phyloP scores from a whole-genome alignment of 2,888 invertebrate genomes.

The Oscheius sp. region DNA sequence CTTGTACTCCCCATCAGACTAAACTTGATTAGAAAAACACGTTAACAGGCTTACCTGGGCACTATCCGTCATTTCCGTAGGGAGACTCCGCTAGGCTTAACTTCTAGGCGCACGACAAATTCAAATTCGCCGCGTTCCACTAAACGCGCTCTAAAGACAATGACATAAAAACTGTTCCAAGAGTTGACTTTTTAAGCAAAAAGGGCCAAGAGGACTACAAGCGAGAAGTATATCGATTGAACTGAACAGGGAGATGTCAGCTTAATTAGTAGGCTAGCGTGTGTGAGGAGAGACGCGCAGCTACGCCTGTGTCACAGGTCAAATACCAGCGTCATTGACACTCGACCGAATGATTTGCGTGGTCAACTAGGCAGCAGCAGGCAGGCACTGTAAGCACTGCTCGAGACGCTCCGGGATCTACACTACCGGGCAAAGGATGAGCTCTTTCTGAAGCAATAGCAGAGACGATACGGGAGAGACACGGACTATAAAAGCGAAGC shows the following conservation, averaged over 20 bases:
- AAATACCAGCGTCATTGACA: conserved; percentile 26
- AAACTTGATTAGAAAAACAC: neutral
- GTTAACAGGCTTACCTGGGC: neutral
- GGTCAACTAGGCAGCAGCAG: too few relatives aligned
- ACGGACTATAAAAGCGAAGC: too few relatives aligned
- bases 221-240: conserved; percentile 3
- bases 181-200: neutral
- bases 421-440: too few relatives aligned
- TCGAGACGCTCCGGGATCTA: too few relatives aligned
- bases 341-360: neutral
- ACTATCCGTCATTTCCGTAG: conserved; percentile 1
- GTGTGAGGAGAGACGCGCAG: neutral
- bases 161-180: neutral
- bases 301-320: conserved; percentile 10
- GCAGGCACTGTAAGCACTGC: too few relatives aligned
- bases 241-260: neutral
- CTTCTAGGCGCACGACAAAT: conserved; percentile 2
- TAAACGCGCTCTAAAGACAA: conserved; percentile 27
- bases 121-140: conserved; percentile 24
- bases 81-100: neutral
- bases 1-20: conserved; percentile 1
- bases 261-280: conserved; percentile 13
- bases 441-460: too few relatives aligned
- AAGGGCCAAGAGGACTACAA: conserved; percentile 4
- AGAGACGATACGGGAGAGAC: too few relatives aligned